phyloP scores from a whole-genome alignment of 2,888 invertebrate genomes.

The Lasioglossum pauxillum region DNA sequence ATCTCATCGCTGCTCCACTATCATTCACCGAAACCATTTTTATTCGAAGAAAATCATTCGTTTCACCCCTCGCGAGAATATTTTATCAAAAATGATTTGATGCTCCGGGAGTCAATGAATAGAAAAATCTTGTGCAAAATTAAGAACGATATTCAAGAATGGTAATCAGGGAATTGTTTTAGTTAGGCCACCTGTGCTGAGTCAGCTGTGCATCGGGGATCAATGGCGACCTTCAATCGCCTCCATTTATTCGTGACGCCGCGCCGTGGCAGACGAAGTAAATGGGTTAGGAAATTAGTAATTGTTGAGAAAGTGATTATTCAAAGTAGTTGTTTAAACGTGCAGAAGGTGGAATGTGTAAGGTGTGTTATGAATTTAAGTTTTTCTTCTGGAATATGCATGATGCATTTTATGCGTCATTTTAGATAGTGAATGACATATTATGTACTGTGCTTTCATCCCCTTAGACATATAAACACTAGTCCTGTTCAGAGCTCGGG shows the following conservation, averaged over 20 bases:
- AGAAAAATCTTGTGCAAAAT: background rate
- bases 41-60: background rate
- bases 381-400: background rate
- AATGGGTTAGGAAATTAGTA: background rate
- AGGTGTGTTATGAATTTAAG: background rate
- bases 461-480: background rate
- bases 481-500: background rate
- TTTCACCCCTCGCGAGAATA: background rate
- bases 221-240: slow-evolving; percentile 10
- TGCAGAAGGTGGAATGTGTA: background rate
- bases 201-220: background rate
- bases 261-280: background rate
- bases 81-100: background rate
- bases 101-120: background rate
- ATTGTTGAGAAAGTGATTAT: background rate
- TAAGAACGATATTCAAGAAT: background rate
- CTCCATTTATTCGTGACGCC: background rate
- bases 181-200: background rate
- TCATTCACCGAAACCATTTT: background rate
- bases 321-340: background rate
- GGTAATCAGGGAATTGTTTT: background rate
- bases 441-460: background rate
- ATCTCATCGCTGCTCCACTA: background rate
- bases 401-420: background rate
- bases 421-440: background rate